Evolutionary conservation across 2,113 vertebrate genomes (phyloP), one percentile per base, ranked within the genome.

Genomic region (Mola mola): DNA sequence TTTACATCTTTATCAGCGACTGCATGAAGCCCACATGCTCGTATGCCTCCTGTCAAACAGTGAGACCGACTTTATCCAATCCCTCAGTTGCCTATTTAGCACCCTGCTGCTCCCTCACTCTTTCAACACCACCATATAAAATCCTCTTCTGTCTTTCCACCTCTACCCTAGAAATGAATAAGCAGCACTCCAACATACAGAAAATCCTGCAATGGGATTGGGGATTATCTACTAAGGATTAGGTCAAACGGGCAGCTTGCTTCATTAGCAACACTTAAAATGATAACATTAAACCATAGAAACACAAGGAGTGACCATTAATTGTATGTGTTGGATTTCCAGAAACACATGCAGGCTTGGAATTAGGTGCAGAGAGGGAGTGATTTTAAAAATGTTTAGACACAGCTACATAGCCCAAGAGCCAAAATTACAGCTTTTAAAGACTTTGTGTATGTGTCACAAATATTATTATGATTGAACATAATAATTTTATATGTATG

Each of bases 141-240:
- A 61, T 73, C 68, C 62, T 42, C 38, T 43, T 24, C 16, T 37
- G 51, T 58, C 29, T 37, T 38, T 59, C 66, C 72, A 74, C 68
- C 43, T 4, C 55, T 52, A 33, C 22, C 21, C 17, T 13, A 43
- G 11, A 20, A 11, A 13, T 37, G 44, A 69, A 49, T 51, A 19
- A 69, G 40, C 44, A 81, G 33, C 26, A 52, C 40, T 31, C 28
- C 36, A 33, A 49, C 46, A 58, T 43, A 37, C 37, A 33, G 8
- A 24, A 71, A 85, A 82, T 79, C 81, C 69, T 26, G 15, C 65
- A 53, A 51, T 65, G 74, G 63, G 69, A 78, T 76, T 77, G 26
- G 48, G 72, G 83, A 87, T 89, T 85, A 82, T 69, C 65, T 40
- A 25, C 33, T 36, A 28, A 53, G 72, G 86, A 86, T 86, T 86